These are phyloP conservation scores for Odobenus rosmarus DNA, from an alignment of 2,113 vertebrate species.

Conservation along the genomic window DNA sequence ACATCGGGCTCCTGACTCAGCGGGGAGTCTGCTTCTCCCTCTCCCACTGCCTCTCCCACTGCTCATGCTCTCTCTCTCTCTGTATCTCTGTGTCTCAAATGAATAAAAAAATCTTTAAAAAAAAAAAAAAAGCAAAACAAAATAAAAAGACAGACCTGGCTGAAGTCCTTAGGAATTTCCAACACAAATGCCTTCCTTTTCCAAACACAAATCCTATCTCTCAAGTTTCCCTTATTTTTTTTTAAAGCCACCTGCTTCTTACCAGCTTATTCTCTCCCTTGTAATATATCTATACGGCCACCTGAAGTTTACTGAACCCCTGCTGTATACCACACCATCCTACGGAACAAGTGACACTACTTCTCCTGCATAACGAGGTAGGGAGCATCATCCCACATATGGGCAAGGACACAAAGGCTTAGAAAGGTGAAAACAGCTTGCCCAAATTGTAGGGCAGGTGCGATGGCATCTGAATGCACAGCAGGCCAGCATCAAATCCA, in stretches of 20 bases:
- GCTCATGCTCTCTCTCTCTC: too few relatives aligned
- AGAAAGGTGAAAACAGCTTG: neutral
- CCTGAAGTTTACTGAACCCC: neutral
- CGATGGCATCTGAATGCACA: neutral
- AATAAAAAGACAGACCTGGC: neutral
- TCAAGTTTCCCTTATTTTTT: neutral
- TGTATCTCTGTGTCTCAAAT: too few relatives aligned
- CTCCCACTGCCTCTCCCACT: too few relatives aligned
- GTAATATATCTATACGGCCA: neutral
- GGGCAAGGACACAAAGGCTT: neutral
- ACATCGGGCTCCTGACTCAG: too few relatives aligned
- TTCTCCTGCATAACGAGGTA: neutral
- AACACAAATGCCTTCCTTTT: neutral
- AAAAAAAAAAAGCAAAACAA: too few relatives aligned
- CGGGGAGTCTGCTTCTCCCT: too few relatives aligned
- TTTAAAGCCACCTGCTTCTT: neutral
- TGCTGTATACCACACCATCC: neutral
- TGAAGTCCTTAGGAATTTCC: neutral
- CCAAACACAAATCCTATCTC: neutral
- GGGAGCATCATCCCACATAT: neutral
- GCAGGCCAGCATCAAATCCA: neutral
- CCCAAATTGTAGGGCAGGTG: neutral
- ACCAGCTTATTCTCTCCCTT: neutral
- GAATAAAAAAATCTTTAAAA: too few relatives aligned
- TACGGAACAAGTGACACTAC: neutral